Evolutionary conservation across 2,113 vertebrate genomes (phyloP), one percentile per base, ranked within the genome.

Genomic region (Eubucco bourcierii): DNA sequence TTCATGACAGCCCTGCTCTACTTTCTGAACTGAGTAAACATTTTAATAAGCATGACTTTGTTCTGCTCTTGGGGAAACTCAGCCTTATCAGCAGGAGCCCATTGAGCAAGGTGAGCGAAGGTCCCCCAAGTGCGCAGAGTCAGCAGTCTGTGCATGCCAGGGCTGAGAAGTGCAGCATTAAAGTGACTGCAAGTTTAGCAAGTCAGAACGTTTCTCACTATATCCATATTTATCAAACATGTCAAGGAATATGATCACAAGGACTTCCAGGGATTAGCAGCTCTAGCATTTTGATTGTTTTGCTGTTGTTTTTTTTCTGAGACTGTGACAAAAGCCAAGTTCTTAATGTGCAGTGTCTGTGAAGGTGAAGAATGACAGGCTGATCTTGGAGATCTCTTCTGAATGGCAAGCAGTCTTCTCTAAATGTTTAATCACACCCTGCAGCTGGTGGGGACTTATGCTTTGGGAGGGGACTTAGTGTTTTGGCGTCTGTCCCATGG

Each of bases 211-310:
- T 95, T 97, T 97, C 96, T 92, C 65, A 73, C 65, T 95, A 41
- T 97, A 97, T 97, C 93, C 82, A 56, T 97, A 95, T 97, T 97
- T 98, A 95, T 97, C 94, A 97, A 95, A 93, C 73, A 65, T 81
- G 80, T 97, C 87, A 95, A 85, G 84, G 75, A 95, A 94, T 96
- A 84, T 87, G 87, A 83, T 96, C 83, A 75, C 50, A 93, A 97
- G 94, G 81, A 90, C 95, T 97, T 96, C 87, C 81, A 96, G 53
- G 89, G 96, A 96, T 97, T 97, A 97, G 90, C 78, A 90, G 61
- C 92, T 95, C 27, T 85, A 86, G 37, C 88, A 46, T 77, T 94
- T 95, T 88, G 84, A 84, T 90, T 74, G 19, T 87, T 52, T 52
- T 52, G 23, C 11, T 52, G 47, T 52, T 52, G 50, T 12, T 24